Evolutionary conservation across 2,888 invertebrate species (phyloP), one percentile per base, ranked within the genome.

Genomic region (Lacanobia wlatinum): DNA sequence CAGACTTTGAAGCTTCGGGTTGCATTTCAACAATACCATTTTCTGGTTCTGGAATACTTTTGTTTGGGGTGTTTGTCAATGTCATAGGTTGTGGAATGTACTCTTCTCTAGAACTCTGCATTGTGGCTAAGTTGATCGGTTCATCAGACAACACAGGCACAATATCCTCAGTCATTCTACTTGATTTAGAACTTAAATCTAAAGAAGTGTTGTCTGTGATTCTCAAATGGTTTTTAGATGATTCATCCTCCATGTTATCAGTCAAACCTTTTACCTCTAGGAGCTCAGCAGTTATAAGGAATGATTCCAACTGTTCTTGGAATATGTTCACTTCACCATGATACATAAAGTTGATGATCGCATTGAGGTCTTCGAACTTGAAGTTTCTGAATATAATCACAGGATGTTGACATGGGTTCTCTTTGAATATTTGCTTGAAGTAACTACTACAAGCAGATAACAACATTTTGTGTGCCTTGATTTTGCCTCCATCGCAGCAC

Each of bases 371-470:
- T 84, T 97, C 97, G 87, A 97, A 98, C 90, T 97, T 98, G 77
- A 98, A 98, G 90, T 98, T 98, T 88, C 97, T 97, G 91, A 98
- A 98, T 93, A 98, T 98, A 84, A 98, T 97, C 70, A 98, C 97
- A 79, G 98, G 98, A 94, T 98, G 98, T 83, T 97, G 97, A 89
- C 98, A 98, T 58, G 98, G 98, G 91, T 98, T 98, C 91, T 98
- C 98, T 95, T 97, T 96, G 80, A 97, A 97, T 84, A 97, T 97
- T 88, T 97, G 97, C 83, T 96, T 97, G 90, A 98, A 98, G 91
- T 98, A 98, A 84, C 97, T 97, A 88, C 98, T 98, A 91, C 98
- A 98, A 9, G 98, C 98, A 0, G 98, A 98, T 34, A 98, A 95
- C 66, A 98, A 96, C 96, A 98, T 97, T 96, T 98, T 98, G 90